Evolutionary conservation across 2,113 vertebrate species (phyloP).

Genomic region (Suncus etruscus): DNA sequence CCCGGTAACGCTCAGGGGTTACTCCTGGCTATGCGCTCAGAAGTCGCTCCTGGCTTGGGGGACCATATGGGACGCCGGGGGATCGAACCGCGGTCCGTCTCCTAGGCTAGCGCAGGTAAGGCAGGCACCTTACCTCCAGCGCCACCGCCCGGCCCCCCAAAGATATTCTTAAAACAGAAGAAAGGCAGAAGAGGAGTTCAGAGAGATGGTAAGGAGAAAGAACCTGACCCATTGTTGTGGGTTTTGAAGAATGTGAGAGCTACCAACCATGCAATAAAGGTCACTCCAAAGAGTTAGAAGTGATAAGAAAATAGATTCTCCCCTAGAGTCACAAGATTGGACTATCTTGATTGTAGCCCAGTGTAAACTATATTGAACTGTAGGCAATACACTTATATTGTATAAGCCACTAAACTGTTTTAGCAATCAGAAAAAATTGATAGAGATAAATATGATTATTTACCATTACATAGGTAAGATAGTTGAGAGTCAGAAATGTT

Average conservation of each 20-base stretch:
- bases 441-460: background rate
- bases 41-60: too few species aligned
- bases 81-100: too few species aligned
- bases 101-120: too few species aligned
- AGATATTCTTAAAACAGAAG: background rate
- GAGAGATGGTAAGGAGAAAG: background rate
- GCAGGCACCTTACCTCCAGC: too few species aligned
- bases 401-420: background rate
- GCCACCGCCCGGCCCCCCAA: too few species aligned
- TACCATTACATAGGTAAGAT: background rate
- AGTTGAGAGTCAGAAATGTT: background rate
- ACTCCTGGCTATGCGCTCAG: too few species aligned
- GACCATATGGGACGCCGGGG: too few species aligned
- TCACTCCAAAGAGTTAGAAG: background rate
- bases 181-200: background rate
- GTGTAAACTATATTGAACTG: background rate
- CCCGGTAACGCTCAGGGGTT: too few species aligned
- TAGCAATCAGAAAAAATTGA: background rate
- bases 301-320: background rate
- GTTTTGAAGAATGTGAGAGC: slow-evolving; percentile 4
- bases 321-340: background rate
- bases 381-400: background rate
- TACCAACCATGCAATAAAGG: background rate
- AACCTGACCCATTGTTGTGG: background rate
- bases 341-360: background rate